Evolutionary conservation across 2,888 invertebrate genomes (phyloP), one percentile per base, ranked within the genome.

Genomic region (Epistrophella euchroma): DNA sequence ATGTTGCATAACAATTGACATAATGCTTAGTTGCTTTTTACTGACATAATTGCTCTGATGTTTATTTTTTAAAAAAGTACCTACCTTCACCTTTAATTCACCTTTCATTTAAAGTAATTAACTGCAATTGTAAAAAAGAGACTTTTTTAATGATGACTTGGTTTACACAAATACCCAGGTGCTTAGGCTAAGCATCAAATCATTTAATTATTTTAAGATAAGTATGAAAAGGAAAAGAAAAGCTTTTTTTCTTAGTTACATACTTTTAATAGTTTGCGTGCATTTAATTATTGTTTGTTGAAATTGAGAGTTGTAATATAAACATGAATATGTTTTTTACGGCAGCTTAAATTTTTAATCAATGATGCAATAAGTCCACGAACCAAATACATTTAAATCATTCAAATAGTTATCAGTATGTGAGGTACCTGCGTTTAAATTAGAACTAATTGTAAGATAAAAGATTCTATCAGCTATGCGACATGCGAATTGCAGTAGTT

Each of bases 1-100:
- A 19, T 17, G 28, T 68, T 56, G 28, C 15, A 32, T 55, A 55
- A 55, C 10, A 10, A 32, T 28, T 55, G 28, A 17, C 1, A 32
- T 56, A 22, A 55, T n/a, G n/a, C 4, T 25, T 25, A 15, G 32
- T 52, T 25, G 25, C 60, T 22, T 37, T 37, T 37, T 37, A 4
- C 28, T 70, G 25, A 22, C 55, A 55, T 40, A 70, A 43, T 17
- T 75, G 22, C 7, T 2, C 11, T 3, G 13, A 13, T 56, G 25
- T 15, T 43, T 13, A 28, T 22, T 7, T 4, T 22, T 7, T 4
- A 17, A 56, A 56, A 56, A 32, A 17, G 9, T 40, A 4, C 9
- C 17, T 64, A 45, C 72, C 72, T 72, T 78, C 72, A 72, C 62
- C 43, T 64, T 52, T 40, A 17, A 43, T 37, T 43, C 45, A 64